Conservation (phyloP, 2,113 vertebrate genomes). For the Hippopotamus amphibius region DNA sequence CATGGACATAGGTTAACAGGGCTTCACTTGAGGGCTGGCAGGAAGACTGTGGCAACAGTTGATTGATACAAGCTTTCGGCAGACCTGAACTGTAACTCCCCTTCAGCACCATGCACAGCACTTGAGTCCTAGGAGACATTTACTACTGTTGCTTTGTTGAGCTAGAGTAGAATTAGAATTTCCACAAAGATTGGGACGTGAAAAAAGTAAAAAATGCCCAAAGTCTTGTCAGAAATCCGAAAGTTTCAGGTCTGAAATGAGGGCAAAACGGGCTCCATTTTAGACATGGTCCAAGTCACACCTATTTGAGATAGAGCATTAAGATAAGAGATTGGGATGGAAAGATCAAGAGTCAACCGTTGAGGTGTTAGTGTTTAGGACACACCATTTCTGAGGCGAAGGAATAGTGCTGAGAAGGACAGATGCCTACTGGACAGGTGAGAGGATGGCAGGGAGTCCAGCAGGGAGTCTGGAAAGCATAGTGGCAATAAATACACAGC, state of each 20-base stretch:
- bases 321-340: background rate
- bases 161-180: background rate
- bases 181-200: background rate
- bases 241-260: background rate
- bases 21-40: background rate
- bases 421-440: background rate
- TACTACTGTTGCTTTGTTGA: background rate
- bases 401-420: background rate
- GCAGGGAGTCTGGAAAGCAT: background rate
- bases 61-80: background rate
- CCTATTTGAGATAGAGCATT: background rate
- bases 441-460: background rate
- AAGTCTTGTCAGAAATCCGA: background rate
- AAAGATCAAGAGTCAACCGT: background rate
- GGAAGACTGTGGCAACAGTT: background rate
- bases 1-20: background rate
- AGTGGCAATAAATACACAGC: background rate
- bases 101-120: background rate
- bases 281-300: background rate
- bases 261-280: background rate
- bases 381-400: no score
- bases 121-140: background rate
- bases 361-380: background rate
- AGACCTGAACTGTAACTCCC: background rate
- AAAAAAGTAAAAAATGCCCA: background rate